Evolutionary conservation across 1,140 invertebrate species (phyloP).

Genomic region (Pantala flavescens): DNA sequence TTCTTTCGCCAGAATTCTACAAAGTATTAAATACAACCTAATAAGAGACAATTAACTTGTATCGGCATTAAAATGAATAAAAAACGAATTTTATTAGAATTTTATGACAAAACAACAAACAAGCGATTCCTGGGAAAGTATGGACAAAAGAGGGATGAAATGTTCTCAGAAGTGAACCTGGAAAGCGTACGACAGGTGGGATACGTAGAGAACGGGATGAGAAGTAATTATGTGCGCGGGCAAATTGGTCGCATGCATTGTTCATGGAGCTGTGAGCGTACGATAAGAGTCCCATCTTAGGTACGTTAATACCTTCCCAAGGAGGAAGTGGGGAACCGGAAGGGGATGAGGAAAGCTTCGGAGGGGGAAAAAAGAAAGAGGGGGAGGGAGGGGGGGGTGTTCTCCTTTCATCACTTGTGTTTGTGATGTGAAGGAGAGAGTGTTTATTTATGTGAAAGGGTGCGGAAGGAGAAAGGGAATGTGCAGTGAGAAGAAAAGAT

Average conservation of each 20-base stretch:
- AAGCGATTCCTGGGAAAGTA: too few species aligned
- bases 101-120: too few species aligned
- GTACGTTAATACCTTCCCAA: not conserved
- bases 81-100: too few species aligned
- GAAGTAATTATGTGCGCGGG: not conserved
- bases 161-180: too few species aligned
- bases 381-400: not conserved
- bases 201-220: not conserved
- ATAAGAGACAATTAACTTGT: too few species aligned
- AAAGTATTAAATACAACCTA: too few species aligned
- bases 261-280: not conserved
- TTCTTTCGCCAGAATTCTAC: too few species aligned
- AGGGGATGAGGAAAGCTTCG: not conserved
- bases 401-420: too few species aligned
- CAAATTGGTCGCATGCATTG: not conserved
- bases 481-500: not conserved
- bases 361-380: not conserved
- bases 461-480: not conserved
- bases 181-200: too few species aligned
- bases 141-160: too few species aligned
- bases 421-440: too few species aligned
- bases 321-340: not conserved
- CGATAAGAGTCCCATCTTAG: conserved; percentile 4
- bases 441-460: not conserved
- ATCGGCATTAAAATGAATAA: too few species aligned